Evolutionary conservation across 1,140 invertebrate genomes (phyloP), one percentile per base, ranked within the genome.

Genomic region (Philopotamus ludificatus): DNA sequence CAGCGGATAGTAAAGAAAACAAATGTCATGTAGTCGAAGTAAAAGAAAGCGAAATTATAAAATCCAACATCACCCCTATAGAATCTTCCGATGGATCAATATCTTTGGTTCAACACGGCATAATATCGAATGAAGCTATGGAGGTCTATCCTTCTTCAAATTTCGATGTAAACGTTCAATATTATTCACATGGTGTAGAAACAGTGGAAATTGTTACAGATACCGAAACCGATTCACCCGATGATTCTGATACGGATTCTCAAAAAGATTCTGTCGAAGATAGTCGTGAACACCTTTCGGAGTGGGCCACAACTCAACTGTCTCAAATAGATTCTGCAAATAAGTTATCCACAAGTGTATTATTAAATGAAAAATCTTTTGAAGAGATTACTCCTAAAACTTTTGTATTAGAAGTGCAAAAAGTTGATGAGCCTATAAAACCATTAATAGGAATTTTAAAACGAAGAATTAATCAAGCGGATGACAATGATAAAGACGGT

Each of bases 11-110:
- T 3, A 73, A 76, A 55, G 50, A 63, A 21, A 74, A 76, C 73
- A 71, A 74, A 7, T 83, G 81, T 66, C 75, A 78, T 49, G 74
- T 84, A n/a, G 82, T 84, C 1, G 86, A 84, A 66, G 71, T 87
- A 51, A 75, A 84, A 77, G 80, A 82, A 75, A 74, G 81, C 74
- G 83, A 85, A 71, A 84, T 84, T 45, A 69, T 81, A 2, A 83
- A 82, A 70, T 78, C 80, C 1, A 67, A 77, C 10, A 77, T 80
- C 1, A 74, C 76, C 2, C 70, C 77, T 34, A 7, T 34, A 4
- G 28, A 34, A 34, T 7, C 28, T 7, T 7, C 28, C 4, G 28
- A 34, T 34, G 12, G 12, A 34, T 7, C 12, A 12, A 7, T 57
- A 12, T 25, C 51, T 8, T 34, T 34, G 7, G 23, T 54, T 3